phyloP scores from a whole-genome alignment of 2,888 invertebrate genomes.

The Meteorus cinctellus region DNA sequence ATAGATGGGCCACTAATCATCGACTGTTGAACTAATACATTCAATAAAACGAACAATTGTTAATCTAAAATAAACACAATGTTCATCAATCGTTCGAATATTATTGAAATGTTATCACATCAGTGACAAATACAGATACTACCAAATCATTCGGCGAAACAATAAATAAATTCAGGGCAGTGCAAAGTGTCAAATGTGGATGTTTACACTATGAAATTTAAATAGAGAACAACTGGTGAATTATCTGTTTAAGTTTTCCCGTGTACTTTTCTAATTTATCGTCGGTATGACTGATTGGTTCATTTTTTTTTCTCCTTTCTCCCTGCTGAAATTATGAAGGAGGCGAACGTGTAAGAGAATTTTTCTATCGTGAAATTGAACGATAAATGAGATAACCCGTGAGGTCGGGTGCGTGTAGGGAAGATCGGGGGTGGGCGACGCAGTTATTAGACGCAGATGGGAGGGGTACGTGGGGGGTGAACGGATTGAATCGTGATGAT shows the following conservation, averaged over 20 bases:
- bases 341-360: conserved; percentile 23
- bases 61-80: background rate
- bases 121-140: background rate
- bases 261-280: background rate
- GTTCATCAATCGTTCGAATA: background rate
- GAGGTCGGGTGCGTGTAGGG: conserved; percentile 36
- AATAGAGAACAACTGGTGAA: background rate
- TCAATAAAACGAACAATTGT: background rate
- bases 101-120: background rate
- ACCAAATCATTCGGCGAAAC: background rate
- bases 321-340: background rate
- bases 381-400: conserved; percentile 61
- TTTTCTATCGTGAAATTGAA: conserved; percentile 57
- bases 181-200: background rate
- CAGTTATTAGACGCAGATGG: conserved; percentile 4
- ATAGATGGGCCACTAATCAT: background rate
- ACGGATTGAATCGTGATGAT: conserved; percentile 29
- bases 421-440: conserved; percentile 20
- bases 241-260: background rate
- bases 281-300: background rate
- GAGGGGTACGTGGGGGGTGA: conserved; percentile 8
- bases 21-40: background rate
- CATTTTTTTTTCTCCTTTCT: background rate
- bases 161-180: background rate
- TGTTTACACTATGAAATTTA: background rate